phyloP scores from a whole-genome alignment of 23 tunicate species.

The Diplosoma virens region DNA sequence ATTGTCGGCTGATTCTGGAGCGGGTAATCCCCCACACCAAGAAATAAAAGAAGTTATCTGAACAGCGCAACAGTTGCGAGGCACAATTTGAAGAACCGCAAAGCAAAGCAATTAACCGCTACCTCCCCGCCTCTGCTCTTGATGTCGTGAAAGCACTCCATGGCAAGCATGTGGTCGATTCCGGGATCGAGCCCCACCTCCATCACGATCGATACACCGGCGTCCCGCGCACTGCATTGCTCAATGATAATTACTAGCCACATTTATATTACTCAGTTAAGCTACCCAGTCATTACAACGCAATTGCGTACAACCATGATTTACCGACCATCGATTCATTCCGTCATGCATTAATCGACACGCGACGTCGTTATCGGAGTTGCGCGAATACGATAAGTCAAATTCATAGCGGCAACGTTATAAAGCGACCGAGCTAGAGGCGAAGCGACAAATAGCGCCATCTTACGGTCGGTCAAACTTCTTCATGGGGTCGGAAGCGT shows the following conservation, averaged over 20 bases:
- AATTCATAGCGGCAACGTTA: no score
- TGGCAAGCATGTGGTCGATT: conserved; percentile 97
- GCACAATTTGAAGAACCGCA: neutral
- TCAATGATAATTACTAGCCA: no score
- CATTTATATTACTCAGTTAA: no score
- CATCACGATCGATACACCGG: conserved; percentile 79
- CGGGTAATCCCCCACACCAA: conserved; percentile 98
- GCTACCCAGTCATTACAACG: no score
- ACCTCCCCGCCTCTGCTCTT: conserved; percentile 65
- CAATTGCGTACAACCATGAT: no score
- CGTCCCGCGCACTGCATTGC: conserved; percentile 80
- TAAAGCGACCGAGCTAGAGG: no score
- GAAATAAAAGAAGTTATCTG: conserved; percentile 79
- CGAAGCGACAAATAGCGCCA: no score
- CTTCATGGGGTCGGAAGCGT: conserved; percentile 52
- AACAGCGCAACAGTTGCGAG: neutral
- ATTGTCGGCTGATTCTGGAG: conserved; percentile 91
- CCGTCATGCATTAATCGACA: no score
- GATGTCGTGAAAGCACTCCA: conserved; percentile 93
- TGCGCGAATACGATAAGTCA: no score
- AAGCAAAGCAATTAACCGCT: neutral
- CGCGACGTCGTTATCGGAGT: no score
- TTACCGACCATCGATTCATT: no score
- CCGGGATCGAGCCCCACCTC: conserved; percentile 99
- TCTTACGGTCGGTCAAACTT: conserved; percentile 57